phyloP scores from a whole-genome alignment of 2,888 invertebrate species.

The Eilema caniola region DNA sequence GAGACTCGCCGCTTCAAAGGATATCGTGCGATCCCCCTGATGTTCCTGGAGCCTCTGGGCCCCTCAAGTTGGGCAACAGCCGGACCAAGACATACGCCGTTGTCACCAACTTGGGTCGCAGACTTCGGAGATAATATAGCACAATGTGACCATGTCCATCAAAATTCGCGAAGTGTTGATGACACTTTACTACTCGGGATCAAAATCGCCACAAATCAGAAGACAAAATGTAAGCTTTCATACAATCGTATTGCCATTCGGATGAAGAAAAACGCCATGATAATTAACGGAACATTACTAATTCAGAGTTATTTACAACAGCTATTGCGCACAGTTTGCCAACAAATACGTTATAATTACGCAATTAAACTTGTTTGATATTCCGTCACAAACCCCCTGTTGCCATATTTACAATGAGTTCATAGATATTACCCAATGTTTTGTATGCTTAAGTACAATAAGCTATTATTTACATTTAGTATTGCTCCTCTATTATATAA shows the following conservation, averaged over 20 bases:
- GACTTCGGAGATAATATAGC: no score
- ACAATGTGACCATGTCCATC: no score
- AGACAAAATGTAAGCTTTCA: no score
- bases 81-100: no score
- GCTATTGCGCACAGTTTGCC: neutral
- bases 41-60: no score
- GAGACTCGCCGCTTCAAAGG: no score
- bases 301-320: neutral
- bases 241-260: neutral
- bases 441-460: constrained; percentile 1
- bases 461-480: constrained; percentile 1
- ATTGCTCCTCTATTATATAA: neutral
- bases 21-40: no score
- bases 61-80: no score
- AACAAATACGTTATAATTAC: constrained; percentile 1
- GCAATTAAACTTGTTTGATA: constrained; percentile 2
- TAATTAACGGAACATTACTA: neutral
- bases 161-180: no score
- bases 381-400: neutral
- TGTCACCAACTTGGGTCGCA: no score
- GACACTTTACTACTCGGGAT: no score
- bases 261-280: neutral
- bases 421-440: neutral
- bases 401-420: constrained; percentile 4
- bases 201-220: no score